Percentiles rank a stretch among this genome's conserved stretches.
These are phyloP conservation scores for Lithophane semibrunnea DNA, from an alignment of 2,888 invertebrate genomes.

Conservation along the genomic window DNA sequence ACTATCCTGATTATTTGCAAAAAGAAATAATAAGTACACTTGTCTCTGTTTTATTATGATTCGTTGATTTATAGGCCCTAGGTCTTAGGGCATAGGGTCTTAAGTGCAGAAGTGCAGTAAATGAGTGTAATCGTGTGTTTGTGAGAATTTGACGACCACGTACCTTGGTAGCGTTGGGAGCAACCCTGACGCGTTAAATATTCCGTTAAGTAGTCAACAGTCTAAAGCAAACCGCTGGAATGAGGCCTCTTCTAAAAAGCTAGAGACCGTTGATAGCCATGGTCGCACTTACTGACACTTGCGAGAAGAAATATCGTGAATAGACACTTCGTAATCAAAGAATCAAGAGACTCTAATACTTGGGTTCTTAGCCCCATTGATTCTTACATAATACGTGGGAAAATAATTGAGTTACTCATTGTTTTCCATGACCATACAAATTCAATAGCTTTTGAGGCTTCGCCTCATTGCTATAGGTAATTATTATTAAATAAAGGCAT, in stretches of 20 bases:
- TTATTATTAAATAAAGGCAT: neutral
- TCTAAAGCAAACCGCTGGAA: neutral
- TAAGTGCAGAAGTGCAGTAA: neutral
- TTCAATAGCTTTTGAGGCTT: neutral
- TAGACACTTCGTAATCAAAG: neutral
- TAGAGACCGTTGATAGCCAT: neutral
- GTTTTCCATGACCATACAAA: slow-evolving; percentile 2
- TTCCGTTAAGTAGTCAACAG: neutral
- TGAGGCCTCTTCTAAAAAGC: neutral
- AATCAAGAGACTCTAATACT: neutral
- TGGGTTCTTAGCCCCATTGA: neutral
- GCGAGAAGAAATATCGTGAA: neutral
- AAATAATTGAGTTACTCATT: slow-evolving; percentile 16
- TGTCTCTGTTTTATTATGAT: neutral
- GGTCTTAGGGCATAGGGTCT: neutral
- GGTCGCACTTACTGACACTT: neutral
- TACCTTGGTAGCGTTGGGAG: neutral
- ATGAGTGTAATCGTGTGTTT: neutral
- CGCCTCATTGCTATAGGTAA: neutral
- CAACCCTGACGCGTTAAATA: slow-evolving; percentile 1
- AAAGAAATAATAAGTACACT: neutral
- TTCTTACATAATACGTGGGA: neutral
- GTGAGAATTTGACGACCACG: neutral
- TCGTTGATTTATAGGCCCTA: neutral
- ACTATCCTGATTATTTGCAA: slow-evolving; percentile 77